Conservation (phyloP, 2,888 invertebrate species). For the Orthosia gothica region DNA sequence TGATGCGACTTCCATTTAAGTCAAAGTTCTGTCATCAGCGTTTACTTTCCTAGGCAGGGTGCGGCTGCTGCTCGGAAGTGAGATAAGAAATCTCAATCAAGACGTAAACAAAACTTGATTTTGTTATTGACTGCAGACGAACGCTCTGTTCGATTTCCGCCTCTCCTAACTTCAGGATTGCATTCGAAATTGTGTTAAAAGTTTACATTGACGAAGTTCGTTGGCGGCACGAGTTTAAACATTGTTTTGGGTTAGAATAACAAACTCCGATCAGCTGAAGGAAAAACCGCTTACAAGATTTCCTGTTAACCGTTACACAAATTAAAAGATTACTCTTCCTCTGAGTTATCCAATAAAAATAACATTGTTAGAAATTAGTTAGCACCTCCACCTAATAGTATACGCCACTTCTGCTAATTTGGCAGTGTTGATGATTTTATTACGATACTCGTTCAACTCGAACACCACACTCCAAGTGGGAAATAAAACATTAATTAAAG, state of each 20-base stretch:
- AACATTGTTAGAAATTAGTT: slow-evolving; percentile 44
- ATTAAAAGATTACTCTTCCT: slow-evolving; percentile 52
- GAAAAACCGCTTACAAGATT: slow-evolving; percentile 61
- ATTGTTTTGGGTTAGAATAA: slow-evolving; percentile 79
- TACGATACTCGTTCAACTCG: slow-evolving; percentile 41
- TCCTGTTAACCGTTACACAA: slow-evolving; percentile 31
- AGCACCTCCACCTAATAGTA: slow-evolving; percentile 38
- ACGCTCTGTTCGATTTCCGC: slow-evolving; percentile 80
- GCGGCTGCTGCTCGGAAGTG: slow-evolving; percentile 75
- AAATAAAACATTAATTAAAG: slow-evolving; percentile 56
- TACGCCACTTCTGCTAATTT: slow-evolving; percentile 56
- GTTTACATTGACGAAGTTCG: slow-evolving; percentile 82
- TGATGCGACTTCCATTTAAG: slow-evolving; percentile 89
- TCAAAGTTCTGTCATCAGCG: slow-evolving; percentile 89
- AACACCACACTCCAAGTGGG: slow-evolving; percentile 19
- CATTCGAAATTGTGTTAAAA: slow-evolving; percentile 86
- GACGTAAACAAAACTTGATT: slow-evolving; percentile 86
- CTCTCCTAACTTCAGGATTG: slow-evolving; percentile 80
- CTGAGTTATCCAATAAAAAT: slow-evolving; percentile 27
- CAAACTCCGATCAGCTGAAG: slow-evolving; percentile 76
- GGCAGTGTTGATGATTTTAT: slow-evolving; percentile 55
- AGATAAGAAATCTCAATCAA: slow-evolving; percentile 82
- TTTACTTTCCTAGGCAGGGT: slow-evolving; percentile 83
- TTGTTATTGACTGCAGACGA: slow-evolving; percentile 78
- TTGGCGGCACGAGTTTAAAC: slow-evolving; percentile 75